A percentile compares a stretch with the other conserved stretches of the same genome.
These are phyloP conservation scores for Ophion obscuratus DNA, from an alignment of 2,888 invertebrate species.

Conservation along the genomic window DNA sequence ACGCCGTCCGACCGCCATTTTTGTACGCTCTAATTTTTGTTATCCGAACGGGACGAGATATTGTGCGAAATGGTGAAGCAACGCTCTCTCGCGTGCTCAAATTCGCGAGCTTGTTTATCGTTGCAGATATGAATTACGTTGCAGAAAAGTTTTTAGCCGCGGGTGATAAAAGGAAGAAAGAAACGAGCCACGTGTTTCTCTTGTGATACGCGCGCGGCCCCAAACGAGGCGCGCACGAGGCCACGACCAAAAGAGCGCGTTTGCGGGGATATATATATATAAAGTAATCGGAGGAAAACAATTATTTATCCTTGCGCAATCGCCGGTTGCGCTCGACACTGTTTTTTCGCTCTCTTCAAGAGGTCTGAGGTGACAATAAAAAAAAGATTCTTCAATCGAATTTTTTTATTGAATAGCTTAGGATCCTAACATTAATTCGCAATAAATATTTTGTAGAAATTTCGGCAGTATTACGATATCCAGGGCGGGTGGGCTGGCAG, in stretches of 20 bases:
- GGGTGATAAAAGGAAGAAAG: not conserved
- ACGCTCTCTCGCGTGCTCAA: no score
- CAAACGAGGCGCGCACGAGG: conserved; percentile 52
- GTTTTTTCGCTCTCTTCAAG: not conserved
- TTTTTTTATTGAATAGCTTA: not conserved
- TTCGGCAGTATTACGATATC: no score
- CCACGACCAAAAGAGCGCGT: conserved; percentile 6
- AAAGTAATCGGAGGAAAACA: not conserved
- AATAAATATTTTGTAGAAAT: no score
- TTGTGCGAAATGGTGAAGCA: no score
- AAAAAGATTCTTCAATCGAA: not conserved
- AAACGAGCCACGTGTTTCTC: conserved; percentile 30
- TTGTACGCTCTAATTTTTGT: no score
- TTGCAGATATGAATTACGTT: not conserved
- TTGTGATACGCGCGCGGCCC: conserved; percentile 23
- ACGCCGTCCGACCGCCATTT: no score
- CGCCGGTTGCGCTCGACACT: not conserved
- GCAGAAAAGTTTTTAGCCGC: conserved; percentile 17
- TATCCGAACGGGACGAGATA: no score
- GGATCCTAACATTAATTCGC: no score
- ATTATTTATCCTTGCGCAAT: conserved; percentile 40
- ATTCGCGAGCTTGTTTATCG: not conserved
- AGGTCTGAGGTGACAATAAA: no score
- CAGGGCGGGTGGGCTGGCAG: no score
- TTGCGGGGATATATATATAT: not conserved